A percentile compares a stretch with the other conserved stretches of the same genome.
phyloP scores from a whole-genome alignment of 1,140 invertebrate species.

The Microplitis demolitor region DNA sequence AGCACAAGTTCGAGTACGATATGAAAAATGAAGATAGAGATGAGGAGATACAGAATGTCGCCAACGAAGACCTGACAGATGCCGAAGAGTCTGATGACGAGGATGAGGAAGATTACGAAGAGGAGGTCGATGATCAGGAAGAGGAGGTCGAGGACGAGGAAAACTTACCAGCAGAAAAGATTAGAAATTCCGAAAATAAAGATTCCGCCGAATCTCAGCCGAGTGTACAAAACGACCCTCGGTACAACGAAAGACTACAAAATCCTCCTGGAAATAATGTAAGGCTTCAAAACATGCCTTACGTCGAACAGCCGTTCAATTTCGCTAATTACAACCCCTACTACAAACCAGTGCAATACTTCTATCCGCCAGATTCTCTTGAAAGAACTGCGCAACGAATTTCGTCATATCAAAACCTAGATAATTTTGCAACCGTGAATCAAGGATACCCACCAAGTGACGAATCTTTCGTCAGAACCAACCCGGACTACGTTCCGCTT shows the following conservation, averaged over 20 bases:
- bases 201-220: neutral
- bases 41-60: neutral
- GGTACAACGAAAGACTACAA: neutral
- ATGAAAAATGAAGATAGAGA: conserved; percentile 6
- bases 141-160: neutral
- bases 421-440: neutral
- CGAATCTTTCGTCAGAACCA: neutral
- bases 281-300: neutral
- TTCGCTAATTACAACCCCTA: conserved; percentile 42
- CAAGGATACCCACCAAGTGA: neutral
- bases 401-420: neutral
- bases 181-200: neutral
- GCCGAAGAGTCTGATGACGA: neutral
- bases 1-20: conserved; percentile 34
- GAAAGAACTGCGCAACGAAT: conserved; percentile 20
- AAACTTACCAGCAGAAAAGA: neutral
- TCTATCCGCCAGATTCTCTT: conserved; percentile 34
- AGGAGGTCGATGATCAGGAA: neutral
- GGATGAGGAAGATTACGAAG: neutral
- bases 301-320: conserved; percentile 26
- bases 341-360: conserved; percentile 37
- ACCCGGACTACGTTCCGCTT: neutral
- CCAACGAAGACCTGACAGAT: neutral
- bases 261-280: neutral
- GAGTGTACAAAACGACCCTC: neutral